Evolutionary conservation across 2,113 vertebrate genomes (phyloP).

Genomic region (Plestiodon gilberti): DNA sequence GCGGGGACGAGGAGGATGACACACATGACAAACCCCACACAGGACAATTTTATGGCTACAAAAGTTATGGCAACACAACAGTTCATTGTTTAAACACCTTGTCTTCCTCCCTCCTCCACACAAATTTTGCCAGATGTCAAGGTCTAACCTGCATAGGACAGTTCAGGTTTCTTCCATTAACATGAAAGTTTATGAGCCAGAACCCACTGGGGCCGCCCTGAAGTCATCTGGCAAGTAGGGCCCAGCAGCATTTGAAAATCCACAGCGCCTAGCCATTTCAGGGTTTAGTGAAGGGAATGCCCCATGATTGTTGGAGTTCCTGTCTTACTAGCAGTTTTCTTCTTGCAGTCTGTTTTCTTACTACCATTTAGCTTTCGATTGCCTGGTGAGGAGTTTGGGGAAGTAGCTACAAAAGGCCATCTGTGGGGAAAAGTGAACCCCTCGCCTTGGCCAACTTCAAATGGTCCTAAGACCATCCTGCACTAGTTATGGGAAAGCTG

Average conservation of each 20-base stretch:
- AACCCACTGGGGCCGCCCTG: accelerated
- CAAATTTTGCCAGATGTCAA: not conserved
- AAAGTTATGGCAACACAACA: not conserved
- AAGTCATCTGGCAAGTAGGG: not conserved
- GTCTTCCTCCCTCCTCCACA: not conserved
- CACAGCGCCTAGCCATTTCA: not conserved
- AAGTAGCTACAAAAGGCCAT: not conserved
- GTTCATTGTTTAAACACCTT: not conserved
- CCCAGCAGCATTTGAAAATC: accelerated
- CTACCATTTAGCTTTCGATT: not conserved
- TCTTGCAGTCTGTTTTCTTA: too few relatives aligned
- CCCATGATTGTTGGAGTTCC: not conserved
- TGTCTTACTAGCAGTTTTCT: too few relatives aligned
- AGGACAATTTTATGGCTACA: accelerated
- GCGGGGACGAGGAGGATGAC: not conserved
- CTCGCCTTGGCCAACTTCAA: not conserved
- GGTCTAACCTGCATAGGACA: too few relatives aligned
- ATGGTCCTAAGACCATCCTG: not conserved
- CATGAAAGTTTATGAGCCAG: not conserved
- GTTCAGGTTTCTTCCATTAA: not conserved
- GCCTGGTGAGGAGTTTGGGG: not conserved
- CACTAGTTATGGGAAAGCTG: not conserved
- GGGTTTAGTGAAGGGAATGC: not conserved
- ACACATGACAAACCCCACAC: not conserved
- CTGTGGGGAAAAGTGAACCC: not conserved